Conservation (phyloP, 2,797 vertebrate species). For the Sebastolobus alascanus region DNA sequence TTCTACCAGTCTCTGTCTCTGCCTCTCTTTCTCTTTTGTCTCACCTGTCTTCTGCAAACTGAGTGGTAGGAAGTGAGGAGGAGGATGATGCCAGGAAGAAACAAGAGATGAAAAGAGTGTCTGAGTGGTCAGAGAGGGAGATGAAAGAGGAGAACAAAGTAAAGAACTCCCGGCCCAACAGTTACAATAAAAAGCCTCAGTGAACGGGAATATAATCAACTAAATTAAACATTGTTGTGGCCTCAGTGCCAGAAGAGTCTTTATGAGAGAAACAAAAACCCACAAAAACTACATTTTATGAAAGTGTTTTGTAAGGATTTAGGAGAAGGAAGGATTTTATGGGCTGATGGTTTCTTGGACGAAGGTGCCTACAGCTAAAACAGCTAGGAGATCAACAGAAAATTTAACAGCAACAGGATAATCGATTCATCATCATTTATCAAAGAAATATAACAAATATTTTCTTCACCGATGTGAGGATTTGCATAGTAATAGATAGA, state of each 20-base stretch:
- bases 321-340: background rate
- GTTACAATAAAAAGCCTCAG: background rate
- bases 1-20: background rate
- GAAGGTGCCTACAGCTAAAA: background rate
- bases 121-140: background rate
- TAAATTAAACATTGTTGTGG: background rate
- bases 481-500: background rate
- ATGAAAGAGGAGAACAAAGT: background rate
- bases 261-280: background rate
- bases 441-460: background rate
- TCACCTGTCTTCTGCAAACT: background rate
- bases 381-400: background rate
- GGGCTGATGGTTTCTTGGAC: background rate
- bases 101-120: background rate
- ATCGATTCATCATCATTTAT: background rate
- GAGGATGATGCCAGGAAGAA: background rate
- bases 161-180: background rate
- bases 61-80: background rate
- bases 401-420: background rate
- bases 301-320: background rate
- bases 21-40: background rate
- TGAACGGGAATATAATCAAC: background rate
- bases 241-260: background rate
- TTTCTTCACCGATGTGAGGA: background rate
- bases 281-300: background rate